Percentiles rank a stretch among this genome's conserved stretches.
These are phyloP conservation scores for Drosophila bifasciata DNA, from an alignment of 1,140 invertebrate species.

Conservation along the genomic window DNA sequence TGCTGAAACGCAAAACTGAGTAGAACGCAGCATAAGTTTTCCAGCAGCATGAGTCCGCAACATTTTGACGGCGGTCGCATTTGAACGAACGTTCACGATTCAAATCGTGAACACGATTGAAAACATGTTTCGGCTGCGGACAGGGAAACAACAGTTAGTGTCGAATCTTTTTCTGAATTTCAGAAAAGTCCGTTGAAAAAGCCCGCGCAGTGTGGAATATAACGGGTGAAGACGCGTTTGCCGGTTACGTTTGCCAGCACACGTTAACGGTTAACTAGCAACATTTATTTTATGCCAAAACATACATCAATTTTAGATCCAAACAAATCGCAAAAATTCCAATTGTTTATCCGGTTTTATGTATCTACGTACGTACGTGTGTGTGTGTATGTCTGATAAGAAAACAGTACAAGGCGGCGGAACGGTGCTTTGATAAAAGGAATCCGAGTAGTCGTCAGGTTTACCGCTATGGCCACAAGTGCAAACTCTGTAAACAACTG, in stretches of 20 bases:
- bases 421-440: conserved; percentile 40
- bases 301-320: conserved; percentile 8
- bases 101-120: no score
- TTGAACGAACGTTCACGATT: no score
- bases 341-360: conserved; percentile 36
- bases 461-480: conserved; percentile 41
- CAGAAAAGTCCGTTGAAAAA: conserved; percentile 20
- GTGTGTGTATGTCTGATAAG: conserved; percentile 36
- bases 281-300: conserved; percentile 33
- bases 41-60: no score
- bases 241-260: conserved; percentile 16
- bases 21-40: no score
- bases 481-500: conserved; percentile 25
- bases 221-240: conserved; percentile 34
- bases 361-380: conserved; percentile 10
- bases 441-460: conserved; percentile 7
- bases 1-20: no score
- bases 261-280: conserved; percentile 23
- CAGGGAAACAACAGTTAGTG: conserved; percentile 5
- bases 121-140: no score
- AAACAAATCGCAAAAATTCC: conserved; percentile 11
- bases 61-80: no score
- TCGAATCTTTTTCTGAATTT: conserved; percentile 9
- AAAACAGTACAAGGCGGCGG: conserved; percentile 28
- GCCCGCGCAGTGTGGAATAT: neutral